Evolutionary conservation across 2,797 vertebrate genomes (phyloP).

Genomic region (Rhynchonycteris naso): DNA sequence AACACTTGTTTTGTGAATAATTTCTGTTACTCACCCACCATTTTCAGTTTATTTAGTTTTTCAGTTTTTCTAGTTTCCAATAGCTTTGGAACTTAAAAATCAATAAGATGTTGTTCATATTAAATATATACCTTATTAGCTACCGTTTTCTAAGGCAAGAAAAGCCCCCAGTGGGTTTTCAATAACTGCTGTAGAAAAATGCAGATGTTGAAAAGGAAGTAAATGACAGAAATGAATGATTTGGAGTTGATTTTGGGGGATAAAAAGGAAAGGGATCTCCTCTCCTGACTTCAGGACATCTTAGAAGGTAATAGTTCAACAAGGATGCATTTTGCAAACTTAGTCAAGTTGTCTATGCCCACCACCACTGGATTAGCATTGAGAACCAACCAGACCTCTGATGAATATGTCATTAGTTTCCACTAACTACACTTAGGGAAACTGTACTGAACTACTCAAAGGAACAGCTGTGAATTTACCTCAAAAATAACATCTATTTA

Average conservation of each 20-base stretch:
- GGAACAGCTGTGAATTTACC: background rate
- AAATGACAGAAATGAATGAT: background rate
- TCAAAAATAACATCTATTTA: background rate
- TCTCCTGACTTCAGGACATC: background rate
- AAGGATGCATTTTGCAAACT: background rate
- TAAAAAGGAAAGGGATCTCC: accelerated
- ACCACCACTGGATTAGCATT: background rate
- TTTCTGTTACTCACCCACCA: background rate
- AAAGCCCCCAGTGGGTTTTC: background rate
- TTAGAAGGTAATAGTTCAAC: background rate
- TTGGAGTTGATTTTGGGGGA: background rate
- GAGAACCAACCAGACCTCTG: background rate
- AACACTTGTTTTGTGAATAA: background rate
- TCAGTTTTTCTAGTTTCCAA: background rate
- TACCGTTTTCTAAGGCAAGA: background rate
- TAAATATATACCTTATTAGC: background rate
- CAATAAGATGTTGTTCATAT: background rate
- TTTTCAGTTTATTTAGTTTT: background rate
- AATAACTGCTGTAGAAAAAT: background rate
- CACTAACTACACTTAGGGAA: background rate
- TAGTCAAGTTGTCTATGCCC: background rate
- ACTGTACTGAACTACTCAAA: background rate
- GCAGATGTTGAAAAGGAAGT: background rate
- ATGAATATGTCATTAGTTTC: background rate
- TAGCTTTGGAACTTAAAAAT: background rate